Evolutionary conservation across 2,797 vertebrate genomes (phyloP).

Genomic region (Gymnothorax javanicus): DNA sequence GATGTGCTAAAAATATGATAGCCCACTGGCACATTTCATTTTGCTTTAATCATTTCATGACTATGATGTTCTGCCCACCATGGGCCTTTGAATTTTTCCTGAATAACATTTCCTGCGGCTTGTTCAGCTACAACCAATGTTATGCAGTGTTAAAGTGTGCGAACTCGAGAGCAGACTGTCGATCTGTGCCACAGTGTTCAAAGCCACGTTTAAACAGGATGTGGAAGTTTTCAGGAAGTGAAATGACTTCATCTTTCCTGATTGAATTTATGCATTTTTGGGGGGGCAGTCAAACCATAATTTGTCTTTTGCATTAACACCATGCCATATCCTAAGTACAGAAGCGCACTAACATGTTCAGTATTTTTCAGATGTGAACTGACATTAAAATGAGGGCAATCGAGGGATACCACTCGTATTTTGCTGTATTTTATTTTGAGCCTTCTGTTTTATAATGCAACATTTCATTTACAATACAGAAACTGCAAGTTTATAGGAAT

Average conservation of each 20-base stretch:
- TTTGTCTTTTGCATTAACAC: background rate
- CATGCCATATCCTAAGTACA: background rate
- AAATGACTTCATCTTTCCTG: background rate
- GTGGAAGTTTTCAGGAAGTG: conserved; percentile 1
- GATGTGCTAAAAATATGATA: conserved; percentile 20
- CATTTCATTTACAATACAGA: background rate
- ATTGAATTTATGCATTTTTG: background rate
- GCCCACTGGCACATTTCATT: conserved; percentile 26
- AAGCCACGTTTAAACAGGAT: conserved; percentile 18
- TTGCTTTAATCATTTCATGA: conserved; percentile 36
- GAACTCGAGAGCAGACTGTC: background rate
- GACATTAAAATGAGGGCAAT: background rate
- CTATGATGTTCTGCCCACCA: conserved; percentile 35
- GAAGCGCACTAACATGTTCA: conserved; percentile 9
- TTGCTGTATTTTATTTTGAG: background rate
- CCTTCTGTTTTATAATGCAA: background rate
- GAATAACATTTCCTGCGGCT: conserved; percentile 37
- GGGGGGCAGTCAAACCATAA: background rate
- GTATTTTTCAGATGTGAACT: conserved; percentile 12
- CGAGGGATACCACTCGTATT: background rate
- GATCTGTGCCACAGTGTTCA: background rate
- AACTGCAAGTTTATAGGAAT: background rate
- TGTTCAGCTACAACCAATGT: conserved; percentile 33
- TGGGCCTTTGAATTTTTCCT: conserved; percentile 35
- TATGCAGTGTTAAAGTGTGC: too few species aligned